These are phyloP conservation scores for Sitta europaea DNA, from an alignment of 2,113 vertebrate genomes.

Conservation along the genomic window DNA sequence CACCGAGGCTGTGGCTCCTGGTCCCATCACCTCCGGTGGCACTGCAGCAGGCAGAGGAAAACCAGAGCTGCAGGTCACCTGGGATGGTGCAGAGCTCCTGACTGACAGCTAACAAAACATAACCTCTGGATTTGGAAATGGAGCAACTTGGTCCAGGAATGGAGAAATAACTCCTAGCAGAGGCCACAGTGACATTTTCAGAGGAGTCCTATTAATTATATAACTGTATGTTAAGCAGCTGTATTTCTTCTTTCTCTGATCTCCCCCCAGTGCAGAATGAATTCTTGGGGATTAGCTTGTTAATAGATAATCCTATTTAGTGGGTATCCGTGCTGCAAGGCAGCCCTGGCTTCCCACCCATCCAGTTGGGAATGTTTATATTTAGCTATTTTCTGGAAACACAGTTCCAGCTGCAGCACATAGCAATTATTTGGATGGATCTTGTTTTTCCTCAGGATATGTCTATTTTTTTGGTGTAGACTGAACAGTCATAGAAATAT, in stretches of 20 bases:
- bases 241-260: background rate
- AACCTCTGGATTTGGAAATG: background rate
- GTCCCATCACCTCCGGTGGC: background rate
- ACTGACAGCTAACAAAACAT: background rate
- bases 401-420: constrained; percentile 39
- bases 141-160: background rate
- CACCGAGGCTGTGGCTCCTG: fast-evolving
- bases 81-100: background rate
- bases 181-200: background rate
- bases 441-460: constrained; percentile 22
- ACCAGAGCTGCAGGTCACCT: background rate
- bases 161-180: background rate
- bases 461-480: background rate
- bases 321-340: constrained; percentile 27
- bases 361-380: constrained; percentile 35
- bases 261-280: background rate
- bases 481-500: constrained; percentile 5
- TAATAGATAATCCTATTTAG: background rate
- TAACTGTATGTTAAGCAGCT: background rate
- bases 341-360: constrained; percentile 21
- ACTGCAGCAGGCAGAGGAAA: background rate
- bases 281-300: background rate
- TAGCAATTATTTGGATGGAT: background rate
- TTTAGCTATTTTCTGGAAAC: constrained; percentile 40
- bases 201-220: background rate